Conservation (phyloP, 2,113 vertebrate species). For the Platysternon megacephalum region DNA sequence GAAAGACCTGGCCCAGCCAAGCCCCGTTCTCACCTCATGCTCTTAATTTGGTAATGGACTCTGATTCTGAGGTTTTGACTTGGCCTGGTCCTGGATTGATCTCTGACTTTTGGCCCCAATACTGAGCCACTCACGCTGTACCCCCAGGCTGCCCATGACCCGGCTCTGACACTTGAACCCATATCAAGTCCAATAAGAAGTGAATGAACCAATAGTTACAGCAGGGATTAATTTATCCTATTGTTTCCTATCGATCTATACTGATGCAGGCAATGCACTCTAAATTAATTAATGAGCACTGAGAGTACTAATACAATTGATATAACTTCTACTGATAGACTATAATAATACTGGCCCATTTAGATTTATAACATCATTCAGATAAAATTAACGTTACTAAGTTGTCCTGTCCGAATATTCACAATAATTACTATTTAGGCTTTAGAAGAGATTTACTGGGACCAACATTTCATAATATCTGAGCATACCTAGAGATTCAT, state of each 20-base stretch:
- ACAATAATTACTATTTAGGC: not conserved
- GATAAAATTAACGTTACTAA: not conserved
- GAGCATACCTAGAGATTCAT: not conserved
- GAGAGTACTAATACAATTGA: not conserved
- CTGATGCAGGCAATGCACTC: fast-evolving
- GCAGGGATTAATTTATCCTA: not conserved
- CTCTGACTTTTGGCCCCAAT: not conserved
- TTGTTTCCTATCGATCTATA: not conserved
- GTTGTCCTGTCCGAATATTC: not conserved
- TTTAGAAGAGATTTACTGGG: not conserved
- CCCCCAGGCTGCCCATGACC: not conserved
- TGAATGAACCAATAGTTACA: not conserved
- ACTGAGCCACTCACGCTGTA: not conserved
- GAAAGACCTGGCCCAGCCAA: not conserved
- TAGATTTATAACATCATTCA: not conserved
- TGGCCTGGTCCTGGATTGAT: not conserved
- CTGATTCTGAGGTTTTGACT: not conserved
- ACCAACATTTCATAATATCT: not conserved
- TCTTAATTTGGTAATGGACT: not conserved
- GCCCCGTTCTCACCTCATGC: not conserved
- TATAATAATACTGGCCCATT: no score
- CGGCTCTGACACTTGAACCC: not conserved
- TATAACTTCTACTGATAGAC: not conserved
- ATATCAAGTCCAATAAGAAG: not conserved
- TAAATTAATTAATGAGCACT: not conserved